These are phyloP conservation scores for Bolinopsis microptera DNA, from an alignment of 37 sponge, comb jelly and placozoan species.

Conservation along the genomic window DNA sequence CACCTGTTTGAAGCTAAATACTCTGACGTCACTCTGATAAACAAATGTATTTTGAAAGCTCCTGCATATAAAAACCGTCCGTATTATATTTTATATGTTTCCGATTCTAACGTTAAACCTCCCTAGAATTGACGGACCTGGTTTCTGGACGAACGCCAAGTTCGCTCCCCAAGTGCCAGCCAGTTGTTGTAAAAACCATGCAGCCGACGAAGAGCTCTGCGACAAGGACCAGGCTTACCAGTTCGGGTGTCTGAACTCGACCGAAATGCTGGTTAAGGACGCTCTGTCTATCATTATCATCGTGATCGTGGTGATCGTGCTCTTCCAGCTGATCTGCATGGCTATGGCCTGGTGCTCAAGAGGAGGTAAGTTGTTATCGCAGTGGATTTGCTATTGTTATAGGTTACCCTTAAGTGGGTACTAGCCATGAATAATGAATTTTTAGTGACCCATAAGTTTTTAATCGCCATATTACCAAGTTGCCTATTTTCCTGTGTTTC, in stretches of 20 bases:
- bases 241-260: neutral
- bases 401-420: no score
- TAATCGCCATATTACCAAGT: no score
- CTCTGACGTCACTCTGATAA: no score
- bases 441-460: no score
- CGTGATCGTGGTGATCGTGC: neutral
- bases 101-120: neutral
- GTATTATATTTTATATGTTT: no score
- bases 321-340: slow-evolving; percentile 22
- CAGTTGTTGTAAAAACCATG: neutral
- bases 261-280: neutral
- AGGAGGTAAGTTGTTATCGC: neutral
- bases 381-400: no score
- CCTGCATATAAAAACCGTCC: no score
- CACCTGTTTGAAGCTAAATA: no score
- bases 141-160: neutral
- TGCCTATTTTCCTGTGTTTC: no score
- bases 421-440: no score
- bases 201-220: neutral
- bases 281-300: neutral
- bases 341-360: slow-evolving; percentile 9
- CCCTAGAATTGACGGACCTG: slow-evolving; percentile 1
- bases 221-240: neutral
- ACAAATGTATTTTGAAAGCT: no score
- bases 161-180: neutral